phyloP scores from a whole-genome alignment of 1,140 invertebrate species.

The Drosophila pallidifrons region DNA sequence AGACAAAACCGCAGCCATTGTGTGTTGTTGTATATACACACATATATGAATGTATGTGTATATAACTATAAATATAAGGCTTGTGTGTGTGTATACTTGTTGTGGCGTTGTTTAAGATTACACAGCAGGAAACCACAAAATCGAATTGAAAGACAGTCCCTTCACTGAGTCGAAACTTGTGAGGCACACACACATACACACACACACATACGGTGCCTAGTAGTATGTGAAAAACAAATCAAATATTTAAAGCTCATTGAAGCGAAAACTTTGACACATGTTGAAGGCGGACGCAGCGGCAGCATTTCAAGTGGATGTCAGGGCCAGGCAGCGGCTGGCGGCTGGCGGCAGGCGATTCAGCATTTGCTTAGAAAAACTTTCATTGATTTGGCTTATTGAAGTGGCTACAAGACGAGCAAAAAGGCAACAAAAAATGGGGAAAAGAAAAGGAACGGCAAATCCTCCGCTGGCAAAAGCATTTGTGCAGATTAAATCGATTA shows the following conservation, averaged over 20 bases:
- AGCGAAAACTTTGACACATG: conserved; percentile 80
- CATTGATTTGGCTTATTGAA: conserved; percentile 46
- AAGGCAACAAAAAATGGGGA: not conserved
- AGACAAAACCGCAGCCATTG: conserved; percentile 33
- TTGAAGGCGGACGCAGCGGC: conserved; percentile 39
- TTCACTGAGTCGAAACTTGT: conserved; percentile 45
- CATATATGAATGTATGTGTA: not conserved
- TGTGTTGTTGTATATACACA: not conserved
- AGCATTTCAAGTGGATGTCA: conserved; percentile 53
- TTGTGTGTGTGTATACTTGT: conserved; percentile 35
- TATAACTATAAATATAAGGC: no score
- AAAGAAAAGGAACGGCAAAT: not conserved
- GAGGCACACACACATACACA: conserved; percentile 35
- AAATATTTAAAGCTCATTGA: conserved; percentile 83
- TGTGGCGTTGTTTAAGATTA: conserved; percentile 50
- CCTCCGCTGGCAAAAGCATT: not conserved
- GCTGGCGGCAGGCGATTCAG: conserved; percentile 6
- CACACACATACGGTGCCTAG: conserved; percentile 11
- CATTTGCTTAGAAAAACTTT: conserved; percentile 46
- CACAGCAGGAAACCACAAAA: conserved; percentile 64
- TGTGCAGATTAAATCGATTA: conserved; percentile 37
- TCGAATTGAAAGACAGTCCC: conserved; percentile 42
- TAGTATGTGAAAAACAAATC: conserved; percentile 67
- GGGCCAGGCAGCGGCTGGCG: conserved; percentile 14
- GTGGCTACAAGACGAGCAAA: not conserved